Conservation (phyloP, 2,888 invertebrate species). For the Drosophila koepferae region DNA sequence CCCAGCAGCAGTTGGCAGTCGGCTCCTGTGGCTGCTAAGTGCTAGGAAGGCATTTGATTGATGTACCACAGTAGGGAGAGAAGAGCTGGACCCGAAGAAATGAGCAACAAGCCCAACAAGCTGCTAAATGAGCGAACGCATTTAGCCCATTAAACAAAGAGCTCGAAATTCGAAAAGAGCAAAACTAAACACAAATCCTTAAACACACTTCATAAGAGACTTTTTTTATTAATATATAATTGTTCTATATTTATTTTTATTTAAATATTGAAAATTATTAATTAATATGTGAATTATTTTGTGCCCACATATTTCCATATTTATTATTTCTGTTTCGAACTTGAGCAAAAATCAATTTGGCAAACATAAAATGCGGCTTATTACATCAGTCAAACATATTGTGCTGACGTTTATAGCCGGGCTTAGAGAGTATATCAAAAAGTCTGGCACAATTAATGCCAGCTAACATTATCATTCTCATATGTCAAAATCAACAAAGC, state of each 20-base stretch:
- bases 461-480: constrained; percentile 52
- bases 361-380: neutral
- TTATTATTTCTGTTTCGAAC: neutral
- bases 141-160: constrained; percentile 46
- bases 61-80: constrained; percentile 44
- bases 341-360: neutral
- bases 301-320: neutral
- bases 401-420: neutral
- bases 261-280: neutral
- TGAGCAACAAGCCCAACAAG: constrained; percentile 29
- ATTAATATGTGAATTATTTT: too few species aligned
- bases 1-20: constrained; percentile 23
- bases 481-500: constrained; percentile 70
- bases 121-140: constrained; percentile 34
- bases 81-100: neutral
- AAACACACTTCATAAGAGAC: neutral
- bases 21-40: constrained; percentile 51
- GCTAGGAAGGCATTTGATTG: constrained; percentile 60
- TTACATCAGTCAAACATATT: constrained; percentile 6
- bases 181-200: neutral
- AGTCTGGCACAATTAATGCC: constrained; percentile 43
- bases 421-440: constrained; percentile 17
- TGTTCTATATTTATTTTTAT: neutral
- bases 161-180: neutral
- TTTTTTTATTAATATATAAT: neutral